phyloP scores from a whole-genome alignment of 2,113 vertebrate species.

The Condylura cristata region DNA sequence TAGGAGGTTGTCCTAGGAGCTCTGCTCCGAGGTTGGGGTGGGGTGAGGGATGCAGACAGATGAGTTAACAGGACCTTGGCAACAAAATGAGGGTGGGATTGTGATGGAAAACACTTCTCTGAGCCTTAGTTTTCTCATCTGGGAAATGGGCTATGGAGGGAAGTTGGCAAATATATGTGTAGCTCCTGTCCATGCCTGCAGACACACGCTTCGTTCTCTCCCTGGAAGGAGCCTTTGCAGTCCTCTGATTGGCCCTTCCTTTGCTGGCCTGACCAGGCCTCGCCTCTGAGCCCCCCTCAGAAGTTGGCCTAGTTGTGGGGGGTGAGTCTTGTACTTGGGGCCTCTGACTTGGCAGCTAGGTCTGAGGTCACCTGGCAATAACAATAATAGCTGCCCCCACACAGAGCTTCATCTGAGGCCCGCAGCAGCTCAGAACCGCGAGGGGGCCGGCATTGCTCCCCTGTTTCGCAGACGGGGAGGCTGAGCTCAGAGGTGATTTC shows the following conservation, averaged over 20 bases:
- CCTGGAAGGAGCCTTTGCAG: not conserved
- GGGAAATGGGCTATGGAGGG: not conserved
- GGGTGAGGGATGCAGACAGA: not conserved
- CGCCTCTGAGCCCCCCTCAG: not conserved
- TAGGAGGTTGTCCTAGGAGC: not conserved
- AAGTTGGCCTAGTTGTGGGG: too few relatives aligned
- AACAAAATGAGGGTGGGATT: not conserved
- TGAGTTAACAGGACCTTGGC: not conserved
- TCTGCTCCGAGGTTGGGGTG: not conserved
- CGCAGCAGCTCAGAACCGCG: not conserved
- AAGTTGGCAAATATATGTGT: not conserved
- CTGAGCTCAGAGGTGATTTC: not conserved
- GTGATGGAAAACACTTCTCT: not conserved
- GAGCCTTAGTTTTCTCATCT: not conserved
- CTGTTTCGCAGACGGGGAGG: not conserved
- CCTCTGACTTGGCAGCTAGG: not conserved
- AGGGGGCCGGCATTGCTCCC: too few relatives aligned
- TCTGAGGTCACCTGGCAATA: not conserved
- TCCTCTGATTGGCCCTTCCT: not conserved
- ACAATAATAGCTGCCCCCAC: not conserved
- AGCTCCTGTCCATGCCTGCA: not conserved
- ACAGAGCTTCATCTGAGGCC: not conserved
- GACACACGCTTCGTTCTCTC: not conserved
- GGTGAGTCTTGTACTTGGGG: not conserved
- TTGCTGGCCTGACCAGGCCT: not conserved